Conservation (phyloP, 2,888 invertebrate species). For the Pterostichus niger region DNA sequence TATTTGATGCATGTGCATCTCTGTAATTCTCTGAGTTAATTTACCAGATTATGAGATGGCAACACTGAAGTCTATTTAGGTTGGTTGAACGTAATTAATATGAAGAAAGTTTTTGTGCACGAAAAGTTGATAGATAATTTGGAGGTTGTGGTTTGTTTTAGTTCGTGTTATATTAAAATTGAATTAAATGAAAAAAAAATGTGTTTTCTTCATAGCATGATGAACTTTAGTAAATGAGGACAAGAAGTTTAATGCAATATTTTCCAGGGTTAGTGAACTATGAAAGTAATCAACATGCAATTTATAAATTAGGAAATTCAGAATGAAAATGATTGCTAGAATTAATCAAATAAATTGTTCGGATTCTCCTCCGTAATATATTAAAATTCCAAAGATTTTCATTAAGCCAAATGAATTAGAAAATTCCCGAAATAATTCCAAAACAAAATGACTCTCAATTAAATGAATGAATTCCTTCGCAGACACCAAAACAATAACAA, state of each 20-base stretch:
- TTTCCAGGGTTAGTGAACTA: neutral
- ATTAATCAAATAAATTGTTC: conserved; percentile 8
- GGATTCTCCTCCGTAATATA: neutral
- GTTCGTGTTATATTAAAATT: neutral
- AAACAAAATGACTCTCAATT: neutral
- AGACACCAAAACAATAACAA: neutral
- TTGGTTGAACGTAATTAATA: conserved; percentile 17
- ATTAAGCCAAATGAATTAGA: neutral
- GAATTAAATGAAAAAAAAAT: no score
- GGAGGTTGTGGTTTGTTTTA: conserved; percentile 24
- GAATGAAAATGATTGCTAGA: neutral
- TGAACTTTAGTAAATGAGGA: no score
- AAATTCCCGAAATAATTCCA: neutral
- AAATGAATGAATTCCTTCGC: neutral
- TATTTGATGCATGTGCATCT: neutral
- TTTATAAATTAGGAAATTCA: neutral
- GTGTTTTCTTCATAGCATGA: no score
- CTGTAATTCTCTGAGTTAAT: neutral
- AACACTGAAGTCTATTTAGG: conserved; percentile 5
- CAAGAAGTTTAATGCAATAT: neutral
- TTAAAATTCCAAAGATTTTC: conserved; percentile 1
- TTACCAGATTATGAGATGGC: neutral
- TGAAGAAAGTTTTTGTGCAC: conserved; percentile 23
- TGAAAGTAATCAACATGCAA: neutral
- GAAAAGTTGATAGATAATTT: conserved; percentile 1